These are phyloP conservation scores for Ceyx melanurus DNA, from an alignment of 2,113 vertebrate species.

Conservation along the genomic window DNA sequence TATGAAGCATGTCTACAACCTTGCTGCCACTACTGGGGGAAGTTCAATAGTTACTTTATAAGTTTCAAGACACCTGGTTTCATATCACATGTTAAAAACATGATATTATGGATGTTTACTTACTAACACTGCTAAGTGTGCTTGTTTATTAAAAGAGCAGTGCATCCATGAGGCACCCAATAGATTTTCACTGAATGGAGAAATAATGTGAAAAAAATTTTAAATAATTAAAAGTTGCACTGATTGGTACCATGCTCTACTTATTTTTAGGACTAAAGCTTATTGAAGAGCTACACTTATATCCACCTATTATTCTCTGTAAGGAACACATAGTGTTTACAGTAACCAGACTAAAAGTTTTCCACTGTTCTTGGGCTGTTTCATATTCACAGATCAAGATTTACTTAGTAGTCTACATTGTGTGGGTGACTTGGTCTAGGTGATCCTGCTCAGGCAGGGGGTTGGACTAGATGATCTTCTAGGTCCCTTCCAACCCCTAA, in stretches of 20 bases:
- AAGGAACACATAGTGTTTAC: background rate
- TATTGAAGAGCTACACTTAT: background rate
- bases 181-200: background rate
- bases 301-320: accelerated
- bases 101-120: background rate
- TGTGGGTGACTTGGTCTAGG: no score
- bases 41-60: background rate
- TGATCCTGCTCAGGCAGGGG: no score
- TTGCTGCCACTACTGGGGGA: background rate
- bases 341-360: background rate
- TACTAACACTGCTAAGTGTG: background rate
- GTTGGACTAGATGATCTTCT: no score
- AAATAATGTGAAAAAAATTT: background rate
- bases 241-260: background rate
- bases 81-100: background rate
- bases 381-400: background rate
- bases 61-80: background rate
- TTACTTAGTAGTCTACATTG: background rate
- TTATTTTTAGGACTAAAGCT: background rate
- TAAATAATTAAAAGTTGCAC: background rate
- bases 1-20: background rate
- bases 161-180: background rate
- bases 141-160: background rate
- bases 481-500: no score
- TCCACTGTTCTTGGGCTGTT: background rate